Evolutionary conservation across 2,888 invertebrate species (phyloP).

Genomic region (Enoplolaimus lenunculus): DNA sequence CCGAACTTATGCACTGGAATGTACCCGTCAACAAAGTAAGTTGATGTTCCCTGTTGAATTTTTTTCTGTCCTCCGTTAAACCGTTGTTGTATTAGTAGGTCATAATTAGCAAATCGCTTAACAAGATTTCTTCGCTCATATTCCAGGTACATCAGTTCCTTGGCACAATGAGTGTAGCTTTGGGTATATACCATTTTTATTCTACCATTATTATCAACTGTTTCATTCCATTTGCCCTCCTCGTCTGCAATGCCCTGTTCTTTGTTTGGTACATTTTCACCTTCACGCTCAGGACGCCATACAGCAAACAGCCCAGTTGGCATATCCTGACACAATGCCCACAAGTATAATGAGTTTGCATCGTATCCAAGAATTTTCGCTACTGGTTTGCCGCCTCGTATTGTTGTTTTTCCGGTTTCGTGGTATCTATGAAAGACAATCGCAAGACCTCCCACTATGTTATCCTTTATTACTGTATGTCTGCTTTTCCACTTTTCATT

Average conservation of each 20-base stretch:
- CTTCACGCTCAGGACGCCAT: not conserved
- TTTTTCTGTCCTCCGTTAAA: slow-evolving; percentile 12
- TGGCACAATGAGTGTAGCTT: not conserved
- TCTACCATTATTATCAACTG: too few species aligned
- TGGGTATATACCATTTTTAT: not conserved
- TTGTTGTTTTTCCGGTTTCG: not conserved
- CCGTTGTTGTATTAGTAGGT: not conserved
- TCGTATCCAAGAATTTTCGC: not conserved
- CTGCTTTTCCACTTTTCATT: not conserved
- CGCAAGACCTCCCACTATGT: not conserved
- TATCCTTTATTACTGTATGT: not conserved
- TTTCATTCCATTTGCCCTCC: too few species aligned
- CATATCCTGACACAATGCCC: not conserved
- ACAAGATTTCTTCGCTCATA: not conserved
- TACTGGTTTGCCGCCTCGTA: not conserved
- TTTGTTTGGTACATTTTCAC: too few species aligned
- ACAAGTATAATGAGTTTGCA: not conserved
- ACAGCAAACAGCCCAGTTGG: not conserved
- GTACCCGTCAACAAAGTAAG: not conserved
- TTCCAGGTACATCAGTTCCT: not conserved
- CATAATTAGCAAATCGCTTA: not conserved
- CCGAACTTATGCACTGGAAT: not conserved
- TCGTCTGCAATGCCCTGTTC: too few species aligned
- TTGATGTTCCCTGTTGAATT: not conserved
- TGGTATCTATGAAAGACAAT: not conserved